Percentiles rank a stretch among this genome's conserved stretches.
phyloP scores from a whole-genome alignment of 2,888 invertebrate genomes.

The Ennomos erosarius region DNA sequence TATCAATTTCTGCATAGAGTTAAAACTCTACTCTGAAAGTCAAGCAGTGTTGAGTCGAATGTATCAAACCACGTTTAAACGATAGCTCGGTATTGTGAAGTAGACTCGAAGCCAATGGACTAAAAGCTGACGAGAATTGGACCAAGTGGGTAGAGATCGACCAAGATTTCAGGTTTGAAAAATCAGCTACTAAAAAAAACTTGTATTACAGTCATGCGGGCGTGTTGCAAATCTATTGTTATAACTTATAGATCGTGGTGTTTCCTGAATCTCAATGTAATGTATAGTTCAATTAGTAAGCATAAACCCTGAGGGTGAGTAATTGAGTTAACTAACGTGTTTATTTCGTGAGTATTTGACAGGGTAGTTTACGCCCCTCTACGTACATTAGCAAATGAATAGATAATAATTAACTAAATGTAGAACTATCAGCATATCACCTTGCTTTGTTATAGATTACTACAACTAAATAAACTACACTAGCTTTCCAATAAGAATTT shows the following conservation, averaged over 20 bases:
- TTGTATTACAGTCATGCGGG: conserved; percentile 9
- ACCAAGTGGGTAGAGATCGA: conserved; percentile 39
- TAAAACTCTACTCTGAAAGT: conserved; percentile 16
- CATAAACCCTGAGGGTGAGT: conserved; percentile 7
- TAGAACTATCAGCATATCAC: conserved; percentile 9
- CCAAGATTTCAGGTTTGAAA: conserved; percentile 33
- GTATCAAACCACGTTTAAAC: conserved; percentile 26
- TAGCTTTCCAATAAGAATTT: conserved; percentile 4
- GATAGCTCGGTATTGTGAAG: conserved; percentile 21
- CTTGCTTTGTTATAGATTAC: background rate
- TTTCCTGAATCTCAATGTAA: conserved; percentile 6
- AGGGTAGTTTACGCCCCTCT: conserved; percentile 51
- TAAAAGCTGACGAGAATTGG: conserved; percentile 31
- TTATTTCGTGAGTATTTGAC: conserved; percentile 48
- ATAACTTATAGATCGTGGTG: background rate
- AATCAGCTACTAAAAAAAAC: conserved; percentile 19
- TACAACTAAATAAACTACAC: background rate
- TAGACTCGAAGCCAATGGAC: conserved; percentile 33
- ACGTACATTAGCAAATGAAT: conserved; percentile 58
- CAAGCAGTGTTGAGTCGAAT: conserved; percentile 28
- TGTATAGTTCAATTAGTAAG: conserved; percentile 2
- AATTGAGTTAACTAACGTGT: conserved; percentile 40
- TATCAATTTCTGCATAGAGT: conserved; percentile 6
- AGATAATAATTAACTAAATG: conserved; percentile 43
- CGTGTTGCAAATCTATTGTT: conserved; percentile 16